Percentiles rank a stretch among this genome's conserved stretches.
These are phyloP conservation scores for Magallana nippona DNA, from an alignment of 2,888 invertebrate species.

Conservation along the genomic window DNA sequence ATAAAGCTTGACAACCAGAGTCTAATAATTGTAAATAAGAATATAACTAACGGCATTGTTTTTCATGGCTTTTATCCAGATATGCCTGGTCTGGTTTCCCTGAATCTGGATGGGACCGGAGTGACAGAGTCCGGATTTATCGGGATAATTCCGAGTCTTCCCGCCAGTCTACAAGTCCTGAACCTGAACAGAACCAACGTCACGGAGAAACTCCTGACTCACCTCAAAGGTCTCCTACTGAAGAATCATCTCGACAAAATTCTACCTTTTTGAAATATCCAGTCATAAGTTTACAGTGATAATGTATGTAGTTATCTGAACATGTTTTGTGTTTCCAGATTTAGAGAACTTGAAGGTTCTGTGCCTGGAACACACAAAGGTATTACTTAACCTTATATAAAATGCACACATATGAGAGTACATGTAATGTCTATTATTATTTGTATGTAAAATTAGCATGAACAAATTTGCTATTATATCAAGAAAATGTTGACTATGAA, in stretches of 20 bases:
- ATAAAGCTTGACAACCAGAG: too few relatives aligned
- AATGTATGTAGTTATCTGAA: background rate
- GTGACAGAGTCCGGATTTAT: slow-evolving; percentile 73
- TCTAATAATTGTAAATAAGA: too few relatives aligned
- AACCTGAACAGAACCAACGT: slow-evolving; percentile 74
- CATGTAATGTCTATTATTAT: too few relatives aligned
- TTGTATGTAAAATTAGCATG: background rate
- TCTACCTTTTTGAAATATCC: too few relatives aligned
- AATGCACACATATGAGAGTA: background rate
- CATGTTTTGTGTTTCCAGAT: slow-evolving; percentile 55
- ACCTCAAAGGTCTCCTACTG: slow-evolving; percentile 60
- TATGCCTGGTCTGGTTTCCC: slow-evolving; percentile 62
- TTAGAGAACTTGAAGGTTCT: slow-evolving; percentile 61
- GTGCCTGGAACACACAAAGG: slow-evolving; percentile 69
- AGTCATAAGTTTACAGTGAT: background rate
- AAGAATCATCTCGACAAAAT: too few relatives aligned
- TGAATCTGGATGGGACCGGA: slow-evolving; percentile 74
- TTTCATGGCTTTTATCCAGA: slow-evolving; percentile 62
- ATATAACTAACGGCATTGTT: too few relatives aligned
- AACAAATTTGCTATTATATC: too few relatives aligned
- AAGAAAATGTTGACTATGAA: too few relatives aligned
- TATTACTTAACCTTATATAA: slow-evolving; percentile 50
- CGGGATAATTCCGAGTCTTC: slow-evolving; percentile 60
- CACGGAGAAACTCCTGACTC: slow-evolving; percentile 69
- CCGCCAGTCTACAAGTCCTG: slow-evolving; percentile 66